phyloP scores from a whole-genome alignment of 2,888 invertebrate genomes.

The Epistrophe grossulariae region DNA sequence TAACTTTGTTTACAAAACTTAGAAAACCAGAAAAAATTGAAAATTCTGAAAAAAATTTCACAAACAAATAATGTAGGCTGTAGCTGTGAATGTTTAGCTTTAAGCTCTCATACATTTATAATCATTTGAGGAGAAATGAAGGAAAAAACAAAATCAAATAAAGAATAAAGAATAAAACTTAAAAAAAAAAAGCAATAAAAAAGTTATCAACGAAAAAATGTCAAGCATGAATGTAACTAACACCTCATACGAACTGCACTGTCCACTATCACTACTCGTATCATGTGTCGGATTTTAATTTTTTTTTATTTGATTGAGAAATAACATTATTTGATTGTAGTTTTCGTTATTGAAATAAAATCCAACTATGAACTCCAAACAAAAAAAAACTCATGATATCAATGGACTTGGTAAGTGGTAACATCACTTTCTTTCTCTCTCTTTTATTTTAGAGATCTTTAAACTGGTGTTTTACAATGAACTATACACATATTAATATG shows the following conservation, averaged over 20 bases:
- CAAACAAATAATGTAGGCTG: background rate
- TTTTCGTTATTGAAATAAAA: too few relatives aligned
- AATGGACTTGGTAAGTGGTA: too few relatives aligned
- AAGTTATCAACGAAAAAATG: slow-evolving; percentile 25
- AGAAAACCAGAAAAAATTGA: slow-evolving; percentile 50
- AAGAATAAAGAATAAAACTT: too few relatives aligned
- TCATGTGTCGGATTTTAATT: background rate
- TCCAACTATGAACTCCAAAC: too few relatives aligned
- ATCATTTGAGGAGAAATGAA: slow-evolving; percentile 29
- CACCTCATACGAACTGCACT: background rate
- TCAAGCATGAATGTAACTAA: background rate
- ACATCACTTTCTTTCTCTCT: too few relatives aligned
- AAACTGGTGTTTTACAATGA: too few relatives aligned
- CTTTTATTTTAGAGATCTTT: too few relatives aligned
- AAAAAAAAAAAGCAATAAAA: slow-evolving; percentile 46
- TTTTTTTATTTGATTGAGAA: slow-evolving; percentile 1
- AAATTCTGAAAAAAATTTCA: slow-evolving; percentile 49
- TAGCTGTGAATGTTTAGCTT: too few relatives aligned
- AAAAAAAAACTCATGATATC: too few relatives aligned
- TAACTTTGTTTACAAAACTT: slow-evolving; percentile 70
- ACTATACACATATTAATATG: too few relatives aligned
- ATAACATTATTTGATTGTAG: background rate
- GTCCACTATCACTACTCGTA: slow-evolving; percentile 9
- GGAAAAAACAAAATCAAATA: slow-evolving; percentile 39
- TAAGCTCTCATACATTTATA: background rate